Conservation (phyloP, 2,113 vertebrate genomes). For the Triplophysa dalaica region DNA sequence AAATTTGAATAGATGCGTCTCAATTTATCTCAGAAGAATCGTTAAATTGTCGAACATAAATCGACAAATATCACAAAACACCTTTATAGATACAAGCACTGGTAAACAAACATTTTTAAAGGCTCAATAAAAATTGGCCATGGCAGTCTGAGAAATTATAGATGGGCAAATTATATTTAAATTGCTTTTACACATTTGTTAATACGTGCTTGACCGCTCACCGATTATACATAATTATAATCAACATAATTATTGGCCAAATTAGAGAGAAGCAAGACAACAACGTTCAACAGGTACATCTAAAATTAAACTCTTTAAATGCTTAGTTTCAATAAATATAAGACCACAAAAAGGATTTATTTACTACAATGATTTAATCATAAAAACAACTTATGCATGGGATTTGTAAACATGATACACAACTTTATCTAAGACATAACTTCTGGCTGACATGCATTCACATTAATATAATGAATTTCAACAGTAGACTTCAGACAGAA, state of each 20-base stretch:
- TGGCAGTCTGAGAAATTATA: neutral
- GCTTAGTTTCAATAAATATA: neutral
- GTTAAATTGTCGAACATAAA: too few species aligned
- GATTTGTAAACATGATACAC: too few species aligned
- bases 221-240: neutral
- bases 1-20: neutral
- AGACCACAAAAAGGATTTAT: neutral
- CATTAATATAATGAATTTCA: conserved; percentile 31
- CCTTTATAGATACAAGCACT: neutral
- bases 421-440: neutral
- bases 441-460: neutral
- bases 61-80: neutral
- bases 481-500: neutral
- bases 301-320: neutral
- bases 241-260: neutral
- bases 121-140: neutral
- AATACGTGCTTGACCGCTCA: neutral
- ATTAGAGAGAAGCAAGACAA: neutral
- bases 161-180: neutral
- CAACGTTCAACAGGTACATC: neutral
- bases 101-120: neutral
- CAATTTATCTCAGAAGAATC: neutral
- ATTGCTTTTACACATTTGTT: neutral
- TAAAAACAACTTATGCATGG: too few species aligned
- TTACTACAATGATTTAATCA: too few species aligned